Evolutionary conservation across 2,113 vertebrate genomes (phyloP).

Genomic region (Piaya cayana): DNA sequence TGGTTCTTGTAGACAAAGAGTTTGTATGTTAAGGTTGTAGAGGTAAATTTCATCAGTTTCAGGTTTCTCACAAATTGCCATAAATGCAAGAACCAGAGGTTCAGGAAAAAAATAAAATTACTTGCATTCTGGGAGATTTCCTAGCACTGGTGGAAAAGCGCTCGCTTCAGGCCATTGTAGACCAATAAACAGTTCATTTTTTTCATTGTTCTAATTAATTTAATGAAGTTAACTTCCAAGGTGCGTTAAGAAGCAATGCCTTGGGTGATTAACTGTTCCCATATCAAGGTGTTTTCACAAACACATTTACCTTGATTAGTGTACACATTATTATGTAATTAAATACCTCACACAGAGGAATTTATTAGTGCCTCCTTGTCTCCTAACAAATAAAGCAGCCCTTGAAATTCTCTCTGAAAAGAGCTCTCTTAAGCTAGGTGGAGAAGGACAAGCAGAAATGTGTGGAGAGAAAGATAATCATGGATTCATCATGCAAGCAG

Average conservation of each 20-base stretch:
- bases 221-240: constrained; percentile 87
- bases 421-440: constrained; percentile 59
- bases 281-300: constrained; percentile 87
- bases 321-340: constrained; percentile 88
- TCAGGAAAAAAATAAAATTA: not conserved
- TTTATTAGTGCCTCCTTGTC: constrained; percentile 84
- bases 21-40: constrained; percentile 16
- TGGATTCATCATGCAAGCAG: constrained; percentile 3
- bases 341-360: constrained; percentile 86
- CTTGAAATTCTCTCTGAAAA: constrained; percentile 77
- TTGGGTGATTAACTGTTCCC: constrained; percentile 87
- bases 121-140: constrained; percentile 63
- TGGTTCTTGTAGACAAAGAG: constrained; percentile 45
- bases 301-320: constrained; percentile 88
- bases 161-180: constrained; percentile 76
- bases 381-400: constrained; percentile 82
- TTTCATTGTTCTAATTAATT: constrained; percentile 86
- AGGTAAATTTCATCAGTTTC: constrained; percentile 18
- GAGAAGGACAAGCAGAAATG: constrained; percentile 57
- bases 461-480: constrained; percentile 20
- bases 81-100: constrained; percentile 45
- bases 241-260: constrained; percentile 84
- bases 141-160: constrained; percentile 66
- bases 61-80: constrained; percentile 2
- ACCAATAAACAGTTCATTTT: constrained; percentile 83